Evolutionary conservation across 2,888 invertebrate species (phyloP).

Genomic region (Clitarchus hookeri): DNA sequence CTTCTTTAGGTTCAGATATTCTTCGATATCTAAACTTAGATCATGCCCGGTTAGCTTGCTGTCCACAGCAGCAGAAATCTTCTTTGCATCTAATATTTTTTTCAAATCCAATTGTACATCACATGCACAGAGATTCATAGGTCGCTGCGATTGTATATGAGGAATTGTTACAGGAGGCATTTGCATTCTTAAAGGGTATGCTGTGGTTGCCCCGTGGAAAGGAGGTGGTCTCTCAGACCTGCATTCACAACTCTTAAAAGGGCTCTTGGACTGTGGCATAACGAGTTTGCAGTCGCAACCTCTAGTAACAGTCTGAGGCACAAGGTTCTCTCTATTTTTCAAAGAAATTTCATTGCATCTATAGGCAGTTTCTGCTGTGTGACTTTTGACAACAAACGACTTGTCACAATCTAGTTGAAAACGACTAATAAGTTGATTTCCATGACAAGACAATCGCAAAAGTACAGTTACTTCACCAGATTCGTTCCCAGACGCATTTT

Average conservation of each 20-base stretch:
- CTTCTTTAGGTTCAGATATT: not conserved
- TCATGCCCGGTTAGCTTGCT: too few relatives aligned
- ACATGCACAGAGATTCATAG: too few relatives aligned
- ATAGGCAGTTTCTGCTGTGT: conserved; percentile 26
- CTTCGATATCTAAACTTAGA: too few relatives aligned
- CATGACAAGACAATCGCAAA: conserved; percentile 37
- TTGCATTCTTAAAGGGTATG: too few relatives aligned
- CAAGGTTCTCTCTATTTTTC: not conserved
- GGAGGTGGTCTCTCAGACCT: too few relatives aligned
- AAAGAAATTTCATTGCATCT: conserved; percentile 32
- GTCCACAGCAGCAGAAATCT: too few relatives aligned
- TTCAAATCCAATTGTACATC: too few relatives aligned
- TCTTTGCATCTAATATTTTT: too few relatives aligned
- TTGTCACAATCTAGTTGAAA: conserved; percentile 36
- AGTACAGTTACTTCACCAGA: conserved; percentile 33
- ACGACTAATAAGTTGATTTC: conserved; percentile 36
- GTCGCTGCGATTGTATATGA: too few relatives aligned
- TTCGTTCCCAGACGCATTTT: conserved; percentile 21
- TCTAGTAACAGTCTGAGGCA: not conserved
- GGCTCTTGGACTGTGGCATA: not conserved
- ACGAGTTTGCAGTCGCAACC: not conserved
- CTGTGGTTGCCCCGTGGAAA: too few relatives aligned
- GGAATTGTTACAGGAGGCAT: too few relatives aligned
- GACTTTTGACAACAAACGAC: conserved; percentile 35
- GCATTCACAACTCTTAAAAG: too few relatives aligned